phyloP scores from a whole-genome alignment of 2,113 vertebrate species.

The Proteles cristata region DNA sequence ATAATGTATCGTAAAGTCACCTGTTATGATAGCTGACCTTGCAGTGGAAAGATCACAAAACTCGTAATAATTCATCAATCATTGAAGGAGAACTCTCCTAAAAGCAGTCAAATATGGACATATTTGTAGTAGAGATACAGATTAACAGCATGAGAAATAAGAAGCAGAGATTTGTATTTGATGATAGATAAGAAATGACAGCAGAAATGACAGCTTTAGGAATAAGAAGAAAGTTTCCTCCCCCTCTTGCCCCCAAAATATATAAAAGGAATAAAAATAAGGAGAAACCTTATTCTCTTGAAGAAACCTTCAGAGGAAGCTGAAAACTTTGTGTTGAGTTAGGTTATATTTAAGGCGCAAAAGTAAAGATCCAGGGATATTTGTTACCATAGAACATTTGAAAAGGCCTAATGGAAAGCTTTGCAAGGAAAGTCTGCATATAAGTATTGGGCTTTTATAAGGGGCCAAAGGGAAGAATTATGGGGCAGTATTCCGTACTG shows the following conservation, averaged over 20 bases:
- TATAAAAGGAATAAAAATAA: background rate
- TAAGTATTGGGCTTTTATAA: background rate
- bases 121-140: background rate
- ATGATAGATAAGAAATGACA: background rate
- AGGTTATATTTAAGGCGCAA: background rate
- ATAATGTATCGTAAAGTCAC: background rate
- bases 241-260: background rate
- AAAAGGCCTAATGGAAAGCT: background rate
- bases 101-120: background rate
- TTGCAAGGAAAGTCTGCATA: background rate
- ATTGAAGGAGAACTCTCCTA: background rate
- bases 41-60: background rate
- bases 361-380: background rate
- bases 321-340: background rate
- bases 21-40: background rate
- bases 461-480: background rate
- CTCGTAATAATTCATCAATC: background rate
- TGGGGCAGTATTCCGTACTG: background rate
- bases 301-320: background rate
- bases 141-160: background rate
- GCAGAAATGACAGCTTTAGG: background rate
- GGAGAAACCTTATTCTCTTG: background rate
- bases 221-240: background rate
- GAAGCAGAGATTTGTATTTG: background rate
- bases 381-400: background rate